Conservation (phyloP, 2,888 invertebrate genomes). For the Mimachlamys varia region DNA sequence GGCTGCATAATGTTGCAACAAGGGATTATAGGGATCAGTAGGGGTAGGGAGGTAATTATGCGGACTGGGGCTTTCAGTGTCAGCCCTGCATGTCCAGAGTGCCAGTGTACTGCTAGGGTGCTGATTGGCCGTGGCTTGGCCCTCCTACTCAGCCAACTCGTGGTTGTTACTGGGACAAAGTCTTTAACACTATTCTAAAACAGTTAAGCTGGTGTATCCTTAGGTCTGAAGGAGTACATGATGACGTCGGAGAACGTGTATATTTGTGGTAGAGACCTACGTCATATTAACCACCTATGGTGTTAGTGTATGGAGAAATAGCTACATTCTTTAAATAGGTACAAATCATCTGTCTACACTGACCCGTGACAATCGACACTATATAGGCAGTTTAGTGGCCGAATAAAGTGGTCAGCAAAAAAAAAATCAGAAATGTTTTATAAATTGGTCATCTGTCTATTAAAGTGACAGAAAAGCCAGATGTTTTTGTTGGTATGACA, state of each 20-base stretch:
- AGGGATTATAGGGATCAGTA: slow-evolving; percentile 5
- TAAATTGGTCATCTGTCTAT: not conserved
- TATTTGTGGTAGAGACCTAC: not conserved
- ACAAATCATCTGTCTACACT: not conserved
- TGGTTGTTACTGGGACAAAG: not conserved
- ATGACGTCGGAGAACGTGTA: slow-evolving; percentile 1
- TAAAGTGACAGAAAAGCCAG: not conserved
- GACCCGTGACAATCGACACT: not conserved
- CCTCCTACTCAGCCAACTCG: not conserved
- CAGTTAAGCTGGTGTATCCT: slow-evolving; percentile 13
- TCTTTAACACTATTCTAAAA: slow-evolving; percentile 11
- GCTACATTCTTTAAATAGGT: not conserved
- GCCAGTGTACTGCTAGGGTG: not conserved
- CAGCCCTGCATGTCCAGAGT: slow-evolving; percentile 12
- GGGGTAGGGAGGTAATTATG: not conserved
- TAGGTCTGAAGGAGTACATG: not conserved
- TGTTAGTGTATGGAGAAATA: not conserved
- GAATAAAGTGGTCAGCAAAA: not conserved
- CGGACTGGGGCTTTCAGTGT: slow-evolving; percentile 5
- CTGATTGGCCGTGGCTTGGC: not conserved
- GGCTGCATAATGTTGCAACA: slow-evolving; percentile 31
- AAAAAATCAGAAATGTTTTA: not conserved
- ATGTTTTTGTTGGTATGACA: not conserved
- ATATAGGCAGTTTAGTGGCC: not conserved
- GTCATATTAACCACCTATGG: slow-evolving; percentile 27